phyloP scores from a whole-genome alignment of 2,797 vertebrate genomes.

The Buphagus erythrorhynchus region DNA sequence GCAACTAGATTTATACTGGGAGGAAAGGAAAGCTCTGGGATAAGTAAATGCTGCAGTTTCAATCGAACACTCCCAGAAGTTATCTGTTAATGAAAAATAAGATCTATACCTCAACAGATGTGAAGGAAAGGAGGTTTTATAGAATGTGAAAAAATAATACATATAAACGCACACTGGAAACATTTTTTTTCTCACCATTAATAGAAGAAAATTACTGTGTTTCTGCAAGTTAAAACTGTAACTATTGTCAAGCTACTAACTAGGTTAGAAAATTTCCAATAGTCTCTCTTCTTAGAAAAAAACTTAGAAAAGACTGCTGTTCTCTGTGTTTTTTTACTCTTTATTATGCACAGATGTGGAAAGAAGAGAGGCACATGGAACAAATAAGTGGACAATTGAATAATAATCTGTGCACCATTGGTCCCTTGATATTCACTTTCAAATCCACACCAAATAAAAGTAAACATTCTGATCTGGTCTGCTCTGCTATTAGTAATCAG shows the following conservation, averaged over 20 bases:
- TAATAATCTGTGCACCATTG: background rate
- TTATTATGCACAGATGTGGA: background rate
- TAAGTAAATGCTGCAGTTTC: conserved; percentile 12
- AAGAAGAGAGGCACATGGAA: background rate
- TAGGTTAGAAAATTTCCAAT: background rate
- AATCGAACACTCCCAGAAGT: conserved; percentile 5
- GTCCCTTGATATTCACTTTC: background rate
- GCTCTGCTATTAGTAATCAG: background rate
- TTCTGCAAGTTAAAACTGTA: background rate
- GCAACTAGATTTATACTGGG: background rate
- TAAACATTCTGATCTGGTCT: background rate
- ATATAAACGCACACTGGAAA: background rate
- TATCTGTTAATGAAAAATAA: background rate
- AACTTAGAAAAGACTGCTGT: background rate
- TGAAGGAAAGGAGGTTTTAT: background rate
- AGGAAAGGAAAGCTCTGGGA: background rate
- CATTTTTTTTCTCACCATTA: background rate
- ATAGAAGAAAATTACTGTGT: background rate
- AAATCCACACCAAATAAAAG: background rate
- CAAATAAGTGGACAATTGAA: background rate
- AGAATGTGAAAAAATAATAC: background rate
- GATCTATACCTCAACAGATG: background rate
- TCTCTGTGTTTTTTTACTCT: background rate
- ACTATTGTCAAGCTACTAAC: background rate
- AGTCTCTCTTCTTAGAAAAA: background rate